Evolutionary conservation across 2,888 invertebrate species (phyloP).

Genomic region (Dorcus parallelipipedus): DNA sequence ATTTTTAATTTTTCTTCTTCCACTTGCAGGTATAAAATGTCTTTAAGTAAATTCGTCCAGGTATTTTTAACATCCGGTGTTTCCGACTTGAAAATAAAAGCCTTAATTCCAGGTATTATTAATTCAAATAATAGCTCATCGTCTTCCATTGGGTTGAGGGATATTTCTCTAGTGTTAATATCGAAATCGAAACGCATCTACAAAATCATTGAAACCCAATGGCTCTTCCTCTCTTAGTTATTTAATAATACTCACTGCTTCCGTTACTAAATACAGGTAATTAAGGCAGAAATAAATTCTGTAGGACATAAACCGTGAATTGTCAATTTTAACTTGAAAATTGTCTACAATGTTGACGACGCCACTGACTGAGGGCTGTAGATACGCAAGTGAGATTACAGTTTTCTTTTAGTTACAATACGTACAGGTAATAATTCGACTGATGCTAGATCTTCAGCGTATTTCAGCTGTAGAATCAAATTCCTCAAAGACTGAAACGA

Average conservation of each 20-base stretch:
- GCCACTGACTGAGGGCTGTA: neutral
- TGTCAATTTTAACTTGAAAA: no score
- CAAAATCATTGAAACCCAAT: neutral
- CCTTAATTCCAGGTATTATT: no score
- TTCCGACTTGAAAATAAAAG: conserved; percentile 6
- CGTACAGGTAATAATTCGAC: conserved; percentile 9
- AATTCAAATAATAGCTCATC: no score
- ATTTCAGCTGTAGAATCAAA: conserved; percentile 11
- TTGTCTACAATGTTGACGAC: no score
- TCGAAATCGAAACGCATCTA: conserved; percentile 7
- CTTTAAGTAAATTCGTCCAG: conserved; percentile 11
- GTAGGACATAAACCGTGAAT: no score
- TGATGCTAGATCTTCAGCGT: conserved; percentile 6
- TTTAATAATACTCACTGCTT: no score
- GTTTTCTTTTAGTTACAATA: neutral
- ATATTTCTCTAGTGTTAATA: neutral
- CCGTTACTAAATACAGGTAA: no score
- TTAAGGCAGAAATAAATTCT: no score
- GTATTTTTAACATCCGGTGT: conserved; percentile 7
- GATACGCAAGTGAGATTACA: neutral
- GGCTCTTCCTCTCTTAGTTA: no score
- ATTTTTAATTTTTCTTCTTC: conserved; percentile 5
- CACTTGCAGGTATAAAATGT: conserved; percentile 17
- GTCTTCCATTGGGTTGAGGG: no score
- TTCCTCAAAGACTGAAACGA: conserved; percentile 9